Conservation (phyloP, 2,113 vertebrate species). For the Edolisoma coerulescens region DNA sequence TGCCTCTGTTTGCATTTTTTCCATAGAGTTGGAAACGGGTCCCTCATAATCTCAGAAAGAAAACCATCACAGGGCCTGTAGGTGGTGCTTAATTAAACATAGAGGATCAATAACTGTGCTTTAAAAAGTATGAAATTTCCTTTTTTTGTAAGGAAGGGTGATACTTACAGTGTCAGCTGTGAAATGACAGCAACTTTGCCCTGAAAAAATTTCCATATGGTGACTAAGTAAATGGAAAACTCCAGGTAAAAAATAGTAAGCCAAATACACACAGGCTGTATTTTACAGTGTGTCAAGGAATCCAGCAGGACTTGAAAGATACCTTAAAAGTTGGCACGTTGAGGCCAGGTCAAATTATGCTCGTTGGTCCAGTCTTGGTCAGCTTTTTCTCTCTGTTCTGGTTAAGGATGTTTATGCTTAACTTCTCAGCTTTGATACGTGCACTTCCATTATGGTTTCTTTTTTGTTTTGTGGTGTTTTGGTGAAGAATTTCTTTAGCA, state of each 20-base stretch:
- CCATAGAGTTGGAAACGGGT: background rate
- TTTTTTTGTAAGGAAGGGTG: background rate
- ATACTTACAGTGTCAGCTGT: background rate
- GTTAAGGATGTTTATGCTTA: background rate
- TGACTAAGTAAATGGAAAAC: background rate
- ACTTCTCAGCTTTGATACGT: background rate
- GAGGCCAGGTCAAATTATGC: background rate
- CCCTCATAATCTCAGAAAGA: background rate
- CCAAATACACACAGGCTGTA: background rate
- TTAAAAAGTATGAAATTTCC: background rate
- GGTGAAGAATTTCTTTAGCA: background rate
- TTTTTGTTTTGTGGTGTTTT: background rate
- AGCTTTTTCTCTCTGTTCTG: background rate
- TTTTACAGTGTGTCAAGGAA: background rate
- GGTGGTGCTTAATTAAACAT: rapidly evolving
- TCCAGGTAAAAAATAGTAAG: background rate
- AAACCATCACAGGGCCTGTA: background rate
- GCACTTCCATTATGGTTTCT: background rate
- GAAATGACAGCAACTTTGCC: background rate
- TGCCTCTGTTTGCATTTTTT: background rate
- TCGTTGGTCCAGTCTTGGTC: background rate
- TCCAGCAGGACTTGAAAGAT: background rate
- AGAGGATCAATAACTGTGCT: background rate
- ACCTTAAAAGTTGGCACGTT: background rate
- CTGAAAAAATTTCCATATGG: background rate